phyloP scores from a whole-genome alignment of 2,113 vertebrate species.

The Odocoileus hemionus region DNA sequence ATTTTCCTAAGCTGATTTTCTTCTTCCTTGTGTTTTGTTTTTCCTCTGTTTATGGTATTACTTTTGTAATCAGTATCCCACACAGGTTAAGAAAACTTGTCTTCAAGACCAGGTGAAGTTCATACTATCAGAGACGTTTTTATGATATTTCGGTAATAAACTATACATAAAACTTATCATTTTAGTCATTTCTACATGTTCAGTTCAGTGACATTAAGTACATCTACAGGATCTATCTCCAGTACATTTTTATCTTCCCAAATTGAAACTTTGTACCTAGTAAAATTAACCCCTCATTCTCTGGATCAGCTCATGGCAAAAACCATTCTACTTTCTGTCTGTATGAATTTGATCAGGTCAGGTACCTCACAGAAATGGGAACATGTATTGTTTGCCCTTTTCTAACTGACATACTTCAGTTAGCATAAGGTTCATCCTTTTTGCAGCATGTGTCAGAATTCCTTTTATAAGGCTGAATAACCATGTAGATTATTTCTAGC shows the following conservation, averaged over 20 bases:
- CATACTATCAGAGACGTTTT: not conserved
- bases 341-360: not conserved
- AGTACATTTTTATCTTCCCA: not conserved
- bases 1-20: not conserved
- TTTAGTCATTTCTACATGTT: not conserved
- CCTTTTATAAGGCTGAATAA: not conserved
- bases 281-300: not conserved
- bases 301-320: not conserved
- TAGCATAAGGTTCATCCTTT: not conserved
- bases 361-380: not conserved
- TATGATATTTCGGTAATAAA: not conserved
- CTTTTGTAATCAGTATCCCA: not conserved
- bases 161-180: not conserved
- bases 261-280: not conserved
- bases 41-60: not conserved
- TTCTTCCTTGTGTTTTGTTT: not conserved
- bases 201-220: not conserved
- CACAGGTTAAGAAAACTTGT: not conserved
- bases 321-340: not conserved
- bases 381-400: not conserved
- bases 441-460: not conserved
- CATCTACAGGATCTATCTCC: not conserved
- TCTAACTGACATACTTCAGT: not conserved
- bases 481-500: not conserved
- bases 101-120: not conserved